Evolutionary conservation across 2,113 vertebrate genomes (phyloP).

Genomic region (Chloebia gouldiae): DNA sequence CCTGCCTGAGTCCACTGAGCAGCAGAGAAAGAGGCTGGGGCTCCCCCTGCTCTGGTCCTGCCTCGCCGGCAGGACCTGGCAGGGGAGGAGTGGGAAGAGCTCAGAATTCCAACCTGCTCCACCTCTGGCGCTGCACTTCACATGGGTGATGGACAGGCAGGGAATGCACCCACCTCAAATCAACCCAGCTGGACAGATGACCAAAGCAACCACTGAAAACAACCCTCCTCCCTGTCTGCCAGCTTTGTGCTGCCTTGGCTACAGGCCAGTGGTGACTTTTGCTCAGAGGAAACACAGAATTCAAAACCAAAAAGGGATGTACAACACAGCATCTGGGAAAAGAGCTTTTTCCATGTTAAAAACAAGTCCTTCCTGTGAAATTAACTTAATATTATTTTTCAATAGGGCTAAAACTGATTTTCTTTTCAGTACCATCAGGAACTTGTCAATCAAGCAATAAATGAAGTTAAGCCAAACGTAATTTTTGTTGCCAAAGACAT

Average conservation of each 20-base stretch:
- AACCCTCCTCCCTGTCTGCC: background rate
- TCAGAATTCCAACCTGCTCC: accelerated
- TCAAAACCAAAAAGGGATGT: background rate
- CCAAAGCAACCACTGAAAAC: background rate
- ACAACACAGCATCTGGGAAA: background rate
- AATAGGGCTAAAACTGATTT: background rate
- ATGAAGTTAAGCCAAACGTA: background rate
- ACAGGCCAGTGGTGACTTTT: background rate
- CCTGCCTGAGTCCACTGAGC: background rate
- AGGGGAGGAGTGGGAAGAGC: background rate
- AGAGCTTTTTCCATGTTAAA: background rate
- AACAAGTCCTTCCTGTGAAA: background rate
- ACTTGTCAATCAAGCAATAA: background rate
- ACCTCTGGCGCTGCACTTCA: background rate
- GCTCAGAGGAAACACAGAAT: background rate
- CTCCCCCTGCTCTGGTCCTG: too few relatives aligned
- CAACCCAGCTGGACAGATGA: background rate
- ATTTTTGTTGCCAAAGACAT: background rate
- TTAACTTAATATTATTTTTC: background rate
- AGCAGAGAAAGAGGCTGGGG: background rate
- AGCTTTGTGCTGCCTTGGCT: background rate
- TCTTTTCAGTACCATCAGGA: background rate
- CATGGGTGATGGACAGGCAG: accelerated
- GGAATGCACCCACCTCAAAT: too few relatives aligned
- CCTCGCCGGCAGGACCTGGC: too few relatives aligned